Conservation (phyloP, 2,888 invertebrate genomes). For the Drosophila borealis region DNA sequence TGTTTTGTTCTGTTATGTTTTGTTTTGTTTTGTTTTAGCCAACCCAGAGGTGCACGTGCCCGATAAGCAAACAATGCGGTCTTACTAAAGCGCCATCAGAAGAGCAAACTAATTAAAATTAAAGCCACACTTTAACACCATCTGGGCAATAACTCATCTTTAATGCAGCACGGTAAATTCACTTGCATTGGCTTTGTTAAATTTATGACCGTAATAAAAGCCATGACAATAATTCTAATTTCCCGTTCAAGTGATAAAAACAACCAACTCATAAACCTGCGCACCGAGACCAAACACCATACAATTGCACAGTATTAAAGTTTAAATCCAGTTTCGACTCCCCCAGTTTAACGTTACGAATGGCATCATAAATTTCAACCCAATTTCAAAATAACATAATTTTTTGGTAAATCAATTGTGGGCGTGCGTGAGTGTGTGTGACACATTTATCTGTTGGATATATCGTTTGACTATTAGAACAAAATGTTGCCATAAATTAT, state of each 20-base stretch:
- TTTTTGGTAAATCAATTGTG: conserved; percentile 51
- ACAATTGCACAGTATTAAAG: conserved; percentile 36
- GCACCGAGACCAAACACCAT: conserved; percentile 4
- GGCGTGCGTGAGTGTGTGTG: conserved; percentile 15
- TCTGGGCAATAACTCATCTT: conserved; percentile 63
- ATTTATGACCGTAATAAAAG: conserved; percentile 73
- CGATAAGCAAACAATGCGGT: conserved; percentile 31
- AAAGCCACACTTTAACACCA: conserved; percentile 68
- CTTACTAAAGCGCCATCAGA: conserved; percentile 33
- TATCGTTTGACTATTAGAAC: conserved; percentile 27
- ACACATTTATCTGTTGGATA: conserved; percentile 39
- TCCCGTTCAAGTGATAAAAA: conserved; percentile 63
- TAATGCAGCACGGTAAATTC: conserved; percentile 56
- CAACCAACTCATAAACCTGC: conserved; percentile 17
- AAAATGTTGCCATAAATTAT: conserved; percentile 33
- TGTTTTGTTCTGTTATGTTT: conserved; percentile 3
- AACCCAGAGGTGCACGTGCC: conserved; percentile 22
- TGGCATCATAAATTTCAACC: conserved; percentile 49
- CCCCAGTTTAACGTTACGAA: conserved; percentile 17
- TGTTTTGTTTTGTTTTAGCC: conserved; percentile 2
- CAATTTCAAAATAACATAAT: conserved; percentile 38
- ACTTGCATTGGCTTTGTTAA: conserved; percentile 52
- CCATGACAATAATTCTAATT: conserved; percentile 71
- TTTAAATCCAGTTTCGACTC: background rate
- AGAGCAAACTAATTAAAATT: conserved; percentile 74